Evolutionary conservation across 2,888 invertebrate species (phyloP), one percentile per base, ranked within the genome.

Genomic region (Monoplex corrugatus): DNA sequence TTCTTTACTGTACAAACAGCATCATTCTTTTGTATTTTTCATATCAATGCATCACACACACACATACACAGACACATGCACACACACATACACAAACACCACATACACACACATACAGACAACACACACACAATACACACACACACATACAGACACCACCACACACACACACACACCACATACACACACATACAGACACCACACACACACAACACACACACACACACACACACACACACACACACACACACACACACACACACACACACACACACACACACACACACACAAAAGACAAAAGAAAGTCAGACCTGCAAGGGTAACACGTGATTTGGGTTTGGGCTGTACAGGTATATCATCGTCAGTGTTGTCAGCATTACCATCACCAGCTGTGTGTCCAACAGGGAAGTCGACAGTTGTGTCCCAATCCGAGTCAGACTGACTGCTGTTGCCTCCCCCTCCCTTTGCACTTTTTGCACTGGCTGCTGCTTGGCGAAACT

Each of bases 201-300:
- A 68, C 28, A 68, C 28, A 89, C 86, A 89, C 89, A 86, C 90
- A 8, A 68, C 35, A 32, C 72, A 72, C 35, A 5, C 35, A 72
- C 3, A 32, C 72, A 72, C 72, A 68, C 68, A 68, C 68, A 68
- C 28, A 68, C 28, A 89, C 86, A 89, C 89, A 86, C 90, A 86
- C 89, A 86, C 90, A 89, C 89, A 89, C 89, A 89, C 90, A 80
- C 89, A 89, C 89, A 89, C 90, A 89, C 90, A 89, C 89, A 63
- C 89, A 89, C 89, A 87, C 89, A 87, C 89, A 87, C 89, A 72
- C 35, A 10, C 32, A 72, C 32, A 72, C 32, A n/a, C 72, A 72
- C 32, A 72, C 72, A 72, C 72, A 72, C 72, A 72, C 72, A 72
- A 32, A 50, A 68, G 28, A 68, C 68, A 68, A 16, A 68, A 16